phyloP scores from a whole-genome alignment of 30 jellyfish, hydroid and myxozoan species.

The Cassiopea andromeda region DNA sequence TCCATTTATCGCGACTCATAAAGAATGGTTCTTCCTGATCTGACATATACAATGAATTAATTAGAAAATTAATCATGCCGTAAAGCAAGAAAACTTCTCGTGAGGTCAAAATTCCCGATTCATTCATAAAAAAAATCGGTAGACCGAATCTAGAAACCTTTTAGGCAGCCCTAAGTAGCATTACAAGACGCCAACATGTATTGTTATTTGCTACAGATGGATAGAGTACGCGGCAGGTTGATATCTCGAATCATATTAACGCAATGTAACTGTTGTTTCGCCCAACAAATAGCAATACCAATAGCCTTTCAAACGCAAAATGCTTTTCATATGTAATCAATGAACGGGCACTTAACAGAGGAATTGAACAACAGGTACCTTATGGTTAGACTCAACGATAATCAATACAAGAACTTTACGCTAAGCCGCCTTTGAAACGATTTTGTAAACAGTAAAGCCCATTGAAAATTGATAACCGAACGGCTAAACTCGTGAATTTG shows the following conservation, averaged over 20 bases:
- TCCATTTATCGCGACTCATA: no score
- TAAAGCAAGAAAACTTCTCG: neutral
- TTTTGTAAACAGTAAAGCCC: slow-evolving; percentile 22
- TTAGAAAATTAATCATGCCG: neutral
- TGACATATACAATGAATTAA: neutral
- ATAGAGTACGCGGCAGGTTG: neutral
- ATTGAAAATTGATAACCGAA: slow-evolving; percentile 19
- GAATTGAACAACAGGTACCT: slow-evolving; percentile 1
- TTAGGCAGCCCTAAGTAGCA: no score
- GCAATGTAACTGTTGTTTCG: neutral
- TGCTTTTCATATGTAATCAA: neutral
- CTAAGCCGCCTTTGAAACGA: slow-evolving; percentile 2
- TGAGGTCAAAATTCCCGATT: neutral
- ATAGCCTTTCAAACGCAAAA: neutral
- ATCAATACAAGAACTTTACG: neutral
- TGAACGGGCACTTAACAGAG: neutral
- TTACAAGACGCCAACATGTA: no score
- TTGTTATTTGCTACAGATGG: neutral
- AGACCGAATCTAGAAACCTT: neutral
- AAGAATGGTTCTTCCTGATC: no score
- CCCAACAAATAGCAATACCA: neutral
- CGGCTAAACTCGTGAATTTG: neutral
- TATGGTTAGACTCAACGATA: neutral
- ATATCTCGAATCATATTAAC: neutral
- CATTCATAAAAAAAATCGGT: neutral